These are phyloP conservation scores for Eulacestoma nigropectus DNA, from an alignment of 2,113 vertebrate species.

Conservation along the genomic window DNA sequence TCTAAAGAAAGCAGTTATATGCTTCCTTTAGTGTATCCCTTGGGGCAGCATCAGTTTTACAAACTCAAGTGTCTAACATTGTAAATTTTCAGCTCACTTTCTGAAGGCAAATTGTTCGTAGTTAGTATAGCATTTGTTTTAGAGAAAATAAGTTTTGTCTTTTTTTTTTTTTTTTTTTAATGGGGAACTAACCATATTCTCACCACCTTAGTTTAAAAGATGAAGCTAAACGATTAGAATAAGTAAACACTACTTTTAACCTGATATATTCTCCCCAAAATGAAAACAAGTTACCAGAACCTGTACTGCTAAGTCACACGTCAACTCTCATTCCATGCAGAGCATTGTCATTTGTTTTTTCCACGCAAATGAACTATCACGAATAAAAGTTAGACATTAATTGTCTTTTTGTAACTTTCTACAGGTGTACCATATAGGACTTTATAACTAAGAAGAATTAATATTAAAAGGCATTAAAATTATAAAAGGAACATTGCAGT, in stretches of 20 bases:
- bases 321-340: neutral
- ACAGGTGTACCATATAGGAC: neutral
- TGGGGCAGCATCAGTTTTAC: neutral
- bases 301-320: neutral
- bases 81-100: neutral
- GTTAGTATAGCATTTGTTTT: neutral
- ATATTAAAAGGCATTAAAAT: constrained; percentile 2
- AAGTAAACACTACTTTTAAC: neutral
- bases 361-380: neutral
- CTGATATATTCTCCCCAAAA: neutral
- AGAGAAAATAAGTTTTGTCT: neutral
- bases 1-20: neutral
- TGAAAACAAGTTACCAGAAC: neutral
- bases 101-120: neutral
- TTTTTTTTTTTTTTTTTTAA: neutral
- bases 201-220: neutral
- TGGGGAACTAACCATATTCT: neutral
- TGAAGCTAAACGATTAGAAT: neutral
- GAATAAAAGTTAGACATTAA: neutral
- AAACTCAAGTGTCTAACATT: neutral
- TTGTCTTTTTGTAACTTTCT: neutral
- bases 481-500: neutral
- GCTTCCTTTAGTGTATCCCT: neutral
- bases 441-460: neutral
- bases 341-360: neutral